Base-by-base conservation (phyloP, 2,888 invertebrate genomes). In the Caradrina kadenii region DNA sequence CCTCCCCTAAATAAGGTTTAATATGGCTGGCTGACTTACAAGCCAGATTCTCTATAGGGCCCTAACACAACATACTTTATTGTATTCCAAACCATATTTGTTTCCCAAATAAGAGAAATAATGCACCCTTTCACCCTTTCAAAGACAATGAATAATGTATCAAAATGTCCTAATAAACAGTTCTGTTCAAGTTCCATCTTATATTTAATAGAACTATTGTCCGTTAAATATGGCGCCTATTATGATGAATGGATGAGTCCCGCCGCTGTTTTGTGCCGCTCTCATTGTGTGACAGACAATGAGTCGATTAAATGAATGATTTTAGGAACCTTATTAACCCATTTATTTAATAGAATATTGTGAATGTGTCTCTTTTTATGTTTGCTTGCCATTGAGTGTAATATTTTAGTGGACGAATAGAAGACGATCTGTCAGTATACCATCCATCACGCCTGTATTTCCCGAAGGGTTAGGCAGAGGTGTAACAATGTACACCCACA, bases 161-260 rank as follows among this genome's bases (percentile, higher is more conserved):
- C 13, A 66, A 54, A 48, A 62, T 55, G 19, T 56, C 21, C 52
- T 26, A 65, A 55, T 70, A 55, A 61, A 68, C 55, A 42, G 48
- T 55, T 21, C 54, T 39, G 31, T 39, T 22, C 17, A 17, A 10
- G 15, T 22, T 42, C 58, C 48, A 60, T 60, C 52, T 62, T 42
- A 62, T 58, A 56, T 64, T 54, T 63, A 71, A 71, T 62, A 73
- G 63, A 68, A 59, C 69, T 67, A 79, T 79, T 79, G 64, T 79
- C 72, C 72, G 45, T 55, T 61, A 58, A 69, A 67, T 69, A 72
- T 64, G 62, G 39, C 61, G 48, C 69, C 61, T 62, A 62, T 79
- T 68, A 63, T 79, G 62, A 26, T 52, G 65, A 69, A 79, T 55
- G 58, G 58, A 67, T 67, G 58, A 53, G 64, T 42, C 63, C 54